phyloP scores from a whole-genome alignment of 2,888 invertebrate genomes.

The Hydrotaea diabolus region DNA sequence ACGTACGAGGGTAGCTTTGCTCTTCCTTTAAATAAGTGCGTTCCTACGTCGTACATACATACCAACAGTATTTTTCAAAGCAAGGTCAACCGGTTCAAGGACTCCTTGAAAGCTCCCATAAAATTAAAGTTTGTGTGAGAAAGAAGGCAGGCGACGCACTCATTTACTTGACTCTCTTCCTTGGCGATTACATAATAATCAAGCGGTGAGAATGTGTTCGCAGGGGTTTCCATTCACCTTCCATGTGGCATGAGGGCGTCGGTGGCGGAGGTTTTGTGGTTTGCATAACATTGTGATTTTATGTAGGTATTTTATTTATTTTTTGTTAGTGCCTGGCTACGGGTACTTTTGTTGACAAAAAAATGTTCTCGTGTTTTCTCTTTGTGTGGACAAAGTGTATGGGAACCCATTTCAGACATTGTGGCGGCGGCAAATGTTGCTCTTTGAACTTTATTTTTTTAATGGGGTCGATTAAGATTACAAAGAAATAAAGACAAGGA shows the following conservation, averaged over 20 bases:
- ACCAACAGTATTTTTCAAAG: slow-evolving; percentile 6
- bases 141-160: slow-evolving; percentile 34
- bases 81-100: slow-evolving; percentile 66
- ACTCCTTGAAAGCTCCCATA: slow-evolving; percentile 64
- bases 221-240: neutral
- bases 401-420: neutral
- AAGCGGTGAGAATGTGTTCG: neutral
- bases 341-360: neutral
- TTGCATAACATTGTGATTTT: neutral
- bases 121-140: slow-evolving; percentile 27
- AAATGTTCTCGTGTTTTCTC: neutral
- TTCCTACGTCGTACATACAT: neutral
- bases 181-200: slow-evolving; percentile 46
- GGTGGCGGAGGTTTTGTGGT: neutral
- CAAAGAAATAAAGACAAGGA: too few species aligned
- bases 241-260: neutral
- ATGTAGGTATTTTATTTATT: neutral
- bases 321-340: neutral
- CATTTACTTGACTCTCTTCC: slow-evolving; percentile 19
- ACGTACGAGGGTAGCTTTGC: slow-evolving; percentile 42
- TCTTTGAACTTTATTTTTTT: too few species aligned
- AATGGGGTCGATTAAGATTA: too few species aligned
- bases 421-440: neutral
- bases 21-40: neutral
- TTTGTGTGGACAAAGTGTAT: neutral